Evolutionary conservation across 1,140 invertebrate species (phyloP), one percentile per base, ranked within the genome.

Genomic region (Hycleus cichorii): DNA sequence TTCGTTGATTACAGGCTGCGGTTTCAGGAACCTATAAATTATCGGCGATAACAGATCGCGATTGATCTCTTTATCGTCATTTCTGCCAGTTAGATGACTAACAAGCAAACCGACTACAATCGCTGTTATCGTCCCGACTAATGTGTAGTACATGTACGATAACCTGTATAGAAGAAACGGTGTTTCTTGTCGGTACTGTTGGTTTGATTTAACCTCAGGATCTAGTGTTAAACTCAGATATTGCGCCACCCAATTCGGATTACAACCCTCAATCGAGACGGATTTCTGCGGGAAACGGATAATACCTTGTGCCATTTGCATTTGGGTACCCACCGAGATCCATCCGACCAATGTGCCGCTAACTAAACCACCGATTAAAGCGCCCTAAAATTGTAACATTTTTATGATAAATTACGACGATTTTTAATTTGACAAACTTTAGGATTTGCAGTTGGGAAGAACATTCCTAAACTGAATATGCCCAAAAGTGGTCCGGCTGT

Each of bases 301-400:
- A 18, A 75, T 73, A 0, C 84, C 83, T 3, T 75, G 76, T 5
- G 84, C 80, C 67, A 90, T 85, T 6, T 86, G 81, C 2, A 87
- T 77, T 69, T 92, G 89, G 0, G 88, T 86, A 3, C 90, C 90
- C n/a, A 93, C 77, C 0, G 89, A 91, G 27, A 94, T 87, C 89
- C 89, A 93, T 3, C 87, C 83, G 24, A 90, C 83, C 4, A 92
- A 76, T 3, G 80, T 68, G 1, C 92, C 77, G 45, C 88, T 84
- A 6, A 77, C 69, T 0, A 91, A 40, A 0, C 87, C 83, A 4
- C 91, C 91, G n/a, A 76, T 77, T 59, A 89, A 74, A 0, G 90
- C 91, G 26, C 91, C 91, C 89, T 93, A 51, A 27, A 18, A 18
- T 18, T 18, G 18, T 18, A 18, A 18, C 2, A 18, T 1, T 18